A percentile compares a stretch with the other conserved stretches of the same genome.
These are phyloP conservation scores for Hemibagrus wyckioides DNA, from an alignment of 2,113 vertebrate genomes.

Conservation along the genomic window DNA sequence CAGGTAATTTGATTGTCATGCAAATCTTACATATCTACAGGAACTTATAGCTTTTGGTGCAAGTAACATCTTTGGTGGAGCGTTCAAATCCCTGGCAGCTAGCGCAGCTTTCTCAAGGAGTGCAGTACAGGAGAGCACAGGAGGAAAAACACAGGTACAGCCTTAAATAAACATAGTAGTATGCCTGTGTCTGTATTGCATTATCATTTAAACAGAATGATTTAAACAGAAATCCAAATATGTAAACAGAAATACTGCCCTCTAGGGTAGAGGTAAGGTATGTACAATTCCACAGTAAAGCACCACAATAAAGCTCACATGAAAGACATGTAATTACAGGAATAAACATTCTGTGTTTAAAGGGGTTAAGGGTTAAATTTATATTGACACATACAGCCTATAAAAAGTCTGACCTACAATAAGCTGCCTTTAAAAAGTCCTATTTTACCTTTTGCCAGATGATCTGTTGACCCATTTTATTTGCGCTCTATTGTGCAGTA, in stretches of 20 bases:
- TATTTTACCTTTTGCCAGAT: neutral
- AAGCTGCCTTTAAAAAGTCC: constrained; percentile 3
- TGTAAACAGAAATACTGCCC: constrained; percentile 24
- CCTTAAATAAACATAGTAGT: neutral
- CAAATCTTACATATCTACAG: constrained; percentile 63
- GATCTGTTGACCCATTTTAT: neutral
- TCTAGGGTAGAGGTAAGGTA: constrained; percentile 30
- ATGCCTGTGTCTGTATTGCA: neutral
- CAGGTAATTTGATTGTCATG: neutral
- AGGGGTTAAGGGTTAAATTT: neutral
- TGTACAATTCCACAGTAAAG: neutral
- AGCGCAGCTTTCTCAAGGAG: constrained; percentile 92
- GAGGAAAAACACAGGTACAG: constrained; percentile 95
- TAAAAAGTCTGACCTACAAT: neutral
- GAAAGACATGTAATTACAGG: neutral
- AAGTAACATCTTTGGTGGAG: constrained; percentile 87
- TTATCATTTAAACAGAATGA: neutral
- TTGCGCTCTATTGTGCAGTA: neutral
- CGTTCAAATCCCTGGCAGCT: constrained; percentile 86
- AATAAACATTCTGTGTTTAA: neutral
- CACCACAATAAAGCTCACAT: neutral
- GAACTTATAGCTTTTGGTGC: constrained; percentile 93
- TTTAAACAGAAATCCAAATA: neutral
- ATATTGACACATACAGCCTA: neutral
- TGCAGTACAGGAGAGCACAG: constrained; percentile 93